Conservation (phyloP, 2,888 invertebrate species). For the Drosophila paranaensis region DNA sequence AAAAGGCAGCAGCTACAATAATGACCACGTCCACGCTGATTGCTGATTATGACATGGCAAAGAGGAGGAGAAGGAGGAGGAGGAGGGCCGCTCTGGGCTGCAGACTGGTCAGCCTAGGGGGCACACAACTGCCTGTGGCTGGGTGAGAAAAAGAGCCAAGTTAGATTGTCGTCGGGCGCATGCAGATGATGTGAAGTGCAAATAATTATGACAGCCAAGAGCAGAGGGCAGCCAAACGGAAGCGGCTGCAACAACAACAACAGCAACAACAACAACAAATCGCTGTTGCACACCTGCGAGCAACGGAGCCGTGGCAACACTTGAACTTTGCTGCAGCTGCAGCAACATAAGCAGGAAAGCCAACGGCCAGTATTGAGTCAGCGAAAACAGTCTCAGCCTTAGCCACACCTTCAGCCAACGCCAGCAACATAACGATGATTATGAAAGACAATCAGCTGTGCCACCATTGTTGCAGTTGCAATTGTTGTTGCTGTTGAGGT, state of each 20-base stretch:
- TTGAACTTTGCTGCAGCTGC: constrained; percentile 78
- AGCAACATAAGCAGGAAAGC: constrained; percentile 29
- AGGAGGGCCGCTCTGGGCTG: not conserved
- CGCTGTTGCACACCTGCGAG: constrained; percentile 17
- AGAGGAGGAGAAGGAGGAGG: not conserved
- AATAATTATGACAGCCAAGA: constrained; percentile 75
- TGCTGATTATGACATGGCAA: constrained; percentile 66
- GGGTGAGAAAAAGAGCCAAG: constrained; percentile 51
- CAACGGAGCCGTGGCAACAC: constrained; percentile 63
- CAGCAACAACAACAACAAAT: constrained; percentile 35
- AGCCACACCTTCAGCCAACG: constrained; percentile 52
- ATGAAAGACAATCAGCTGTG: constrained; percentile 80
- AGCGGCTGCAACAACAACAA: constrained; percentile 42
- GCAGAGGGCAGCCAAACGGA: constrained; percentile 53
- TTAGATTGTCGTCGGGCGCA: constrained; percentile 45
- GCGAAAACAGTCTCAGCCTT: constrained; percentile 39
- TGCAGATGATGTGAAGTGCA: constrained; percentile 77
- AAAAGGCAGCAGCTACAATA: constrained; percentile 23
- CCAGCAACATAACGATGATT: constrained; percentile 56
- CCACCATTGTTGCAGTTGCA: constrained; percentile 38
- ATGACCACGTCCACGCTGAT: constrained; percentile 54
- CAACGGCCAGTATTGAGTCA: constrained; percentile 45
- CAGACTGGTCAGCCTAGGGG: not conserved
- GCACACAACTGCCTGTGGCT: constrained; percentile 17
- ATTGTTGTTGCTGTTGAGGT: constrained; percentile 57